Evolutionary conservation across 2,888 invertebrate genomes (phyloP), one percentile per base, ranked within the genome.

Genomic region (Beris morrisii): DNA sequence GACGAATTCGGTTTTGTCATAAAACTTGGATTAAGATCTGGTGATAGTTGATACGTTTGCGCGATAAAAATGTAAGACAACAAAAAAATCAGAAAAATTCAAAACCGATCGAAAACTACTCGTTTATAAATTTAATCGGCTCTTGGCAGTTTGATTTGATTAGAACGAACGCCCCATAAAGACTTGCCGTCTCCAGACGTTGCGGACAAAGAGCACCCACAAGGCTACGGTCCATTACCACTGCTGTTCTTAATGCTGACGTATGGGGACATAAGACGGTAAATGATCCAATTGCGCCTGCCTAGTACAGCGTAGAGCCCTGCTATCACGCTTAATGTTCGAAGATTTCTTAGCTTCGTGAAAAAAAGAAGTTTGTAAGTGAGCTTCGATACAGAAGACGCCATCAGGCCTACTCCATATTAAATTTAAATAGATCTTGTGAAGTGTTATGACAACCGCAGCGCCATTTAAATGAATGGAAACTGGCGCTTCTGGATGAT

Each of bases 181-280:
- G 32, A 48, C 48, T 28, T 30, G 13, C 31, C 57, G 45, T 45
- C 12, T 58, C 58, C 30, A 59, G 46, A 48, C 43, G 30, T 30
- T 30, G 58, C 46, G 58, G 22, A 59, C 58, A 59, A 59, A 59
- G 58, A 31, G 58, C 58, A 46, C 58, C 58, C 58, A 59, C 58
- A 46, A 59, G 58, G 48, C 58, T 30, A 45, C 30, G 45, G 58
- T 48, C 58, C 48, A 59, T 46, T 48, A 59, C 58, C 58, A 31
- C 58, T 46, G 46, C 48, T 59, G 46, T 48, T 30, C 44, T 59
- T 59, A 59, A 59, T 59, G 46, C 48, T 48, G 58, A 59, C 48
- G 46, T 59, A 59, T 59, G 58, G 46, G 46, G 46, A 38, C 12
- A 15, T 28, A 6, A 46, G 43, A n/a, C 45, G 30, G 46, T 11